Evolutionary conservation across 1,140 invertebrate species (phyloP), one percentile per base, ranked within the genome.

Genomic region (Bathynomus jamesi): DNA sequence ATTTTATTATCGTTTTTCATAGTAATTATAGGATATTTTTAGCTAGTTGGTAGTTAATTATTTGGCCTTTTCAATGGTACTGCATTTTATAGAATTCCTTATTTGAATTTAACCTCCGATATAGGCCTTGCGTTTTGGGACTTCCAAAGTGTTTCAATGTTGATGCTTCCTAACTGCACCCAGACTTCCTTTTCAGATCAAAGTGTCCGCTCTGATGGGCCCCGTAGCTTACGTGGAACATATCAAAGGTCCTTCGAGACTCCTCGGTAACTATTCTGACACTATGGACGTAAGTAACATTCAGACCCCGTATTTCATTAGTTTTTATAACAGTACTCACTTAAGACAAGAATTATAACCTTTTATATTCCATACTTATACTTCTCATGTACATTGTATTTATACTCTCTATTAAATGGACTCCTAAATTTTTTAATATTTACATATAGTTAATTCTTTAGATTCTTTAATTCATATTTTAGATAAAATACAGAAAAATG

Each of bases 141-240:
- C n/a, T n/a, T n/a, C n/a, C n/a, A n/a, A n/a, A n/a, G n/a, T n/a
- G n/a, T n/a, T n/a, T n/a, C n/a, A n/a, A n/a, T n/a, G n/a, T n/a
- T n/a, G n/a, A n/a, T n/a, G n/a, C n/a, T n/a, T n/a, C n/a, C n/a
- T n/a, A n/a, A n/a, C n/a, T n/a, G n/a, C n/a, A n/a, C n/a, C n/a
- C n/a, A n/a, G n/a, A n/a, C n/a, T n/a, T n/a, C 5, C 2, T 53
- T 68, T 27, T 31, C 17, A 60, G 30, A 27, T 24, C 7, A 64
- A 72, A 46, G 30, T 61, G 17, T 28, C 65, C 7, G 70, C 66
- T 28, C 13, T 67, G 31, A 21, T 95, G 46, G 92, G 89, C 0
- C 93, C 93, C 0, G 86, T 92, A 0, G 89, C 87, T 0, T 91
- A 84, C 76, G 85, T 92, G 80, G 83, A 84, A 0, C 82, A 92